phyloP scores from a whole-genome alignment of 1,140 invertebrate species.

The Drosophila bocki region DNA sequence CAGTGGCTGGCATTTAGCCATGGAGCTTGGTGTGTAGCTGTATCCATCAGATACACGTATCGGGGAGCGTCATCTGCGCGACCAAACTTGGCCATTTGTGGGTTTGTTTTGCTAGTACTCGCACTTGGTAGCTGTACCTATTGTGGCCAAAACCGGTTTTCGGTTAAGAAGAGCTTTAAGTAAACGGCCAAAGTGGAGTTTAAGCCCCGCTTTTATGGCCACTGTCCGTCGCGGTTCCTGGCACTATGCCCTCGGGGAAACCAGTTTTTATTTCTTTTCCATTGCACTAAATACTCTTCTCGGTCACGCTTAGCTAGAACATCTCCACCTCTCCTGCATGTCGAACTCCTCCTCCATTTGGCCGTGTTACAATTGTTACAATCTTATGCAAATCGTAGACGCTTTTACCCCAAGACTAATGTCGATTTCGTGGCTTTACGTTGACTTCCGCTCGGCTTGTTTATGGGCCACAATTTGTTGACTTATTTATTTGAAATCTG shows the following conservation, averaged over 20 bases:
- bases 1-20: slow-evolving; percentile 72
- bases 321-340: slow-evolving; percentile 29
- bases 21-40: slow-evolving; percentile 28
- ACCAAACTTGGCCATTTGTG: slow-evolving; percentile 47
- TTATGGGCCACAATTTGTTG: slow-evolving; percentile 55
- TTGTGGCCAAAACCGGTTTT: slow-evolving; percentile 54
- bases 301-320: slow-evolving; percentile 76
- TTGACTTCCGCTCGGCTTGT: slow-evolving; percentile 50
- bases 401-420: slow-evolving; percentile 24
- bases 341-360: slow-evolving; percentile 3
- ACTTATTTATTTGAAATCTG: slow-evolving; percentile 66
- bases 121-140: slow-evolving; percentile 54
- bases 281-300: slow-evolving; percentile 34
- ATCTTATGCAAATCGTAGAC: slow-evolving; percentile 71
- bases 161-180: slow-evolving; percentile 45
- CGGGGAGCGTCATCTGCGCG: slow-evolving; percentile 55
- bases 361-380: slow-evolving; percentile 18
- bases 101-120: slow-evolving; percentile 54
- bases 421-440: slow-evolving; percentile 35
- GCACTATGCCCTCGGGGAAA: slow-evolving; percentile 60
- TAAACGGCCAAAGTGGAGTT: slow-evolving; percentile 47
- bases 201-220: slow-evolving; percentile 47
- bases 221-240: slow-evolving; percentile 53
- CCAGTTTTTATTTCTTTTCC: slow-evolving; percentile 50
- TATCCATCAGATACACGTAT: slow-evolving; percentile 53